Evolutionary conservation across 53 echinoderm and acorn worm species (phyloP).

Genomic region (Mesocentrotus franciscanus): DNA sequence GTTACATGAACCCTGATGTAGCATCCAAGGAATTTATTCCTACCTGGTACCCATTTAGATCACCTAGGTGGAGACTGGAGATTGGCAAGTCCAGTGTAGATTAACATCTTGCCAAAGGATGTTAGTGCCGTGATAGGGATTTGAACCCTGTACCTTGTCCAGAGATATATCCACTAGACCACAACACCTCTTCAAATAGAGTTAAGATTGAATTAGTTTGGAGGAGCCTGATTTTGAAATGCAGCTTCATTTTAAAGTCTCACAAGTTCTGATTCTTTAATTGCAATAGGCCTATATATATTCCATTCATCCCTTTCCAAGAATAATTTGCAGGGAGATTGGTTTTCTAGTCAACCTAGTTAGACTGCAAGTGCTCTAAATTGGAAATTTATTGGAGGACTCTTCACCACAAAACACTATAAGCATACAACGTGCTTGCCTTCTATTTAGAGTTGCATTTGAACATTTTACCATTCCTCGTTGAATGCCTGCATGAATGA

Average conservation of each 20-base stretch:
- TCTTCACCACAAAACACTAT: not conserved
- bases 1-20: no score
- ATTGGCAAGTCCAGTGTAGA: no score
- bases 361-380: constrained; percentile 10
- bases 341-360: not conserved
- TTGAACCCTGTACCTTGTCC: no score
- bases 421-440: not conserved
- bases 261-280: not conserved
- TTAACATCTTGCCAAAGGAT: no score
- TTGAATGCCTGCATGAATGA: not conserved
- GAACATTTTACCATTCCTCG: not conserved
- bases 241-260: not conserved
- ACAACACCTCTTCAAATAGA: no score
- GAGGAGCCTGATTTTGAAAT: not conserved
- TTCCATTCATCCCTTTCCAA: not conserved
- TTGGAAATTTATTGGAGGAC: not conserved
- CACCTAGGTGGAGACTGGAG: no score
- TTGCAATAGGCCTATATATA: not conserved
- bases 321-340: not conserved
- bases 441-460: not conserved
- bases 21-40: no score
- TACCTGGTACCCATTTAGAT: no score
- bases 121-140: no score
- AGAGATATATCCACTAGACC: no score
- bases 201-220: not conserved